Evolutionary conservation across 2,113 vertebrate genomes (phyloP).

Genomic region (Dicaeum eximium): DNA sequence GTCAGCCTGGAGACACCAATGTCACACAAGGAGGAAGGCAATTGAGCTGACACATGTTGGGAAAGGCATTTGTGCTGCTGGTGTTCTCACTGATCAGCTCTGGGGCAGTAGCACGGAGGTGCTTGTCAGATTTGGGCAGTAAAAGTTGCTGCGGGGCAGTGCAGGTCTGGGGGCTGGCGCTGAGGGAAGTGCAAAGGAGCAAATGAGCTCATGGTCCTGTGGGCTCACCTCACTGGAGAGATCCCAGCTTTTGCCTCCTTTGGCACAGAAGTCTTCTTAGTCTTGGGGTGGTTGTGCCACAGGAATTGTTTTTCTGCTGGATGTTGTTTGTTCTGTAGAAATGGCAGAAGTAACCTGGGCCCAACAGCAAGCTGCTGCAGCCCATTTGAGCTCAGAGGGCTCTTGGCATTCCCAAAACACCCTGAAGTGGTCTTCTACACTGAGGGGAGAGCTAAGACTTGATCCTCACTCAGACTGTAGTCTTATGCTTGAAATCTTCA

Average conservation of each 20-base stretch:
- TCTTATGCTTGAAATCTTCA: not conserved
- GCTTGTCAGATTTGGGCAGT: not conserved
- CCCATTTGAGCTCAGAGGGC: not conserved
- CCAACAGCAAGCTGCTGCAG: not conserved
- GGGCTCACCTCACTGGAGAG: not conserved
- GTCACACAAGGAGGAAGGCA: not conserved
- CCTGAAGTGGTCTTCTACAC: not conserved
- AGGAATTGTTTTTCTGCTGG: not conserved
- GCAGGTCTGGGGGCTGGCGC: not conserved
- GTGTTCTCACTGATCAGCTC: not conserved
- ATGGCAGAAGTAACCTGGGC: not conserved
- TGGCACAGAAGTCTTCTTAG: not conserved
- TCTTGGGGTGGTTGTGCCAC: not conserved
- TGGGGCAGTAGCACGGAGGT: not conserved
- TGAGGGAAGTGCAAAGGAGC: not conserved
- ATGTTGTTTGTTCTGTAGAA: not conserved
- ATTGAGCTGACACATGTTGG: not conserved
- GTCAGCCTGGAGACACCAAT: not conserved
- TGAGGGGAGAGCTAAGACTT: not conserved
- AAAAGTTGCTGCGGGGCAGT: rapidly evolving
- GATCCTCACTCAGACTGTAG: not conserved
- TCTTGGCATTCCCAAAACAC: not conserved
- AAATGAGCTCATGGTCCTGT: not conserved
- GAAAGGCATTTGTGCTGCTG: not conserved
- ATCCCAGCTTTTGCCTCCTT: not conserved